A percentile compares a stretch with the other conserved stretches of the same genome.
These are phyloP conservation scores for Chlorospingus flavigularis DNA, from an alignment of 2,797 vertebrate species.

Conservation along the genomic window DNA sequence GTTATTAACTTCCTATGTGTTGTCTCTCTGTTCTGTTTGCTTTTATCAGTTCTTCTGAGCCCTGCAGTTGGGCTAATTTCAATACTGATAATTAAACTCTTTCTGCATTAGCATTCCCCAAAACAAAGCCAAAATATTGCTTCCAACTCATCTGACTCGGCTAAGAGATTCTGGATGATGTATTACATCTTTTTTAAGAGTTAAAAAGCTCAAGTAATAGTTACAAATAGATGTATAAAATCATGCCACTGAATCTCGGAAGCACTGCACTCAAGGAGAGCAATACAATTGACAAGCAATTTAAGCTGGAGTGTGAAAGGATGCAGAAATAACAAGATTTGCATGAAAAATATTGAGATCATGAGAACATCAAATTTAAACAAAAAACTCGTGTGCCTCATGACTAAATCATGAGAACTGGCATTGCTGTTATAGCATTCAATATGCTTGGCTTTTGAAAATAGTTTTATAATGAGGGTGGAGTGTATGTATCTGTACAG, in stretches of 20 bases:
- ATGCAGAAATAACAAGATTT: conserved; percentile 83
- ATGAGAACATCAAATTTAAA: conserved; percentile 81
- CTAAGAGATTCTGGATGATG: conserved; percentile 59
- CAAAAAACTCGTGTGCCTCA: conserved; percentile 76
- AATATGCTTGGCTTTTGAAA: conserved; percentile 74
- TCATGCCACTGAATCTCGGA: conserved; percentile 71
- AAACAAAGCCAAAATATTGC: conserved; percentile 5
- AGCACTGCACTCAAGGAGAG: conserved; percentile 71
- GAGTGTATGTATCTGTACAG: conserved; percentile 61
- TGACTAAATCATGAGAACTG: conserved; percentile 80
- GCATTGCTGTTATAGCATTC: conserved; percentile 74
- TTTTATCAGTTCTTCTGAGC: background rate
- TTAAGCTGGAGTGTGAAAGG: conserved; percentile 77
- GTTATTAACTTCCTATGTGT: background rate
- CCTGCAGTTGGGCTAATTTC: background rate
- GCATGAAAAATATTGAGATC: conserved; percentile 83
- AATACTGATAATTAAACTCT: conserved; percentile 52
- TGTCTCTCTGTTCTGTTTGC: background rate
- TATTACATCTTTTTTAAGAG: conserved; percentile 65
- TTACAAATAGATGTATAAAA: conserved; percentile 80
- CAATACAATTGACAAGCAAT: conserved; percentile 79
- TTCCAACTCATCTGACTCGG: conserved; percentile 57
- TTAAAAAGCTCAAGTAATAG: conserved; percentile 70
- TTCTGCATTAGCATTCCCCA: background rate
- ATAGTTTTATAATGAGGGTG: conserved; percentile 75